Evolutionary conservation across 2,113 vertebrate species (phyloP), one percentile per base, ranked within the genome.

Genomic region (Cygnus buccinator): DNA sequence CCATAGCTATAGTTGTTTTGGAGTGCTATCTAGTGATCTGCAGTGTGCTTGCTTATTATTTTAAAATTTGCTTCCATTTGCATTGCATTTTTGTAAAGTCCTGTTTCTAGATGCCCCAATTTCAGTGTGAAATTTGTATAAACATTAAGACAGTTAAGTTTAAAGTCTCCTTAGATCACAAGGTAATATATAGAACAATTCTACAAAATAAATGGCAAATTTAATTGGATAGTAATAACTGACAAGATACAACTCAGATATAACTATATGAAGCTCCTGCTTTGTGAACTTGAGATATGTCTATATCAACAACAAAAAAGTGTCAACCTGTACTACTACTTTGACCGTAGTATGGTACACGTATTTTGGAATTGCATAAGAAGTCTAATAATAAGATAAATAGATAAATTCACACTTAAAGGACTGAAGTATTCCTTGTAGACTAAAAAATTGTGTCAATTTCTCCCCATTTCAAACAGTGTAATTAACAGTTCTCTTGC

Each of bases 151-250:
- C 15, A 48, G 22, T 58, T 75, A 71, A 44, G 28, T 74, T 87
- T 71, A 79, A 83, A 66, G 7, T 48, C 17, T 80, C 33, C 39
- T 87, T 84, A 78, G 61, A 29, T 91, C 52, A 61, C 66, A 13
- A 74, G 46, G 13, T 84, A 59, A 16, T 58, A 19, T 8, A 11
- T 19, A 33, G 75, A 81, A 39, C 6, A 41, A 31, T 46, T 79
- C 37, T 82, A 9, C 39, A 79, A 29, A 81, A 91, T 29, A 83
- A 88, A 52, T 25, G 35, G 29, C 23, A 61, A 39, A 80, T 85
- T 61, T 83, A 18, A 6, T 58, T 61, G 35, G 10, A n/a, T 54
- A 70, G 22, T 31, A 0, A 0, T 72, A 39, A 43, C 21, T 54
- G 85, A 48, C 18, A 22, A 52, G 66, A 57, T 46, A 39, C 0